These are phyloP conservation scores for Drosophila longiperda DNA, from an alignment of 2,888 invertebrate species.

Conservation along the genomic window DNA sequence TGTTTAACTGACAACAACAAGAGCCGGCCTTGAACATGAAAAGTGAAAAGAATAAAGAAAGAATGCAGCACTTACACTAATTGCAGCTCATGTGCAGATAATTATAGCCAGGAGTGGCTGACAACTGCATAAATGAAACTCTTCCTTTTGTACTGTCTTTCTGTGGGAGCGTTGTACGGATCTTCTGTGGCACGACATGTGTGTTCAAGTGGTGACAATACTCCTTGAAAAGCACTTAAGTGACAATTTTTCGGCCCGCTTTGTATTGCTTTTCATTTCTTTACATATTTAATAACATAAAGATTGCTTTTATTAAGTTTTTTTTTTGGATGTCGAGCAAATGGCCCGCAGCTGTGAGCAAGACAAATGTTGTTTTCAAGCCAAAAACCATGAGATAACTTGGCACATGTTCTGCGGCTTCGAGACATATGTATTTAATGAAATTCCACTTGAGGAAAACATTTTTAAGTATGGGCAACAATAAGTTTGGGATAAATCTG, in stretches of 20 bases:
- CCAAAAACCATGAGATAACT: not conserved
- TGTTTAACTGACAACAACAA: conserved; percentile 30
- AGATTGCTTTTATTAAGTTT: conserved; percentile 11
- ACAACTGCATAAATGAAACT: conserved; percentile 26
- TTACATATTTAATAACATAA: not conserved
- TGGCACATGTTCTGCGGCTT: not conserved
- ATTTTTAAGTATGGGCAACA: not conserved
- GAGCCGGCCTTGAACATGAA: conserved; percentile 73
- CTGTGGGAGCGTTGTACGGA: not conserved
- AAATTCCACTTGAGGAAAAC: not conserved
- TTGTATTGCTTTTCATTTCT: not conserved
- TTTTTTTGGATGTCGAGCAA: not conserved
- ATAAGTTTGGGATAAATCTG: no score
- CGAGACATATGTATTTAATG: conserved; percentile 1
- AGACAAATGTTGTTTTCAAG: conserved; percentile 12
- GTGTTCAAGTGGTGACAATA: conserved; percentile 16
- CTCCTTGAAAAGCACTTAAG: conserved; percentile 4
- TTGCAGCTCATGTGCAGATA: conserved; percentile 66
- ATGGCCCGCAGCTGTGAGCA: conserved; percentile 4
- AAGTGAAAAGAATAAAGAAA: conserved; percentile 63
- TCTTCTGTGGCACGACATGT: not conserved
- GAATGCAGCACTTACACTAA: conserved; percentile 78
- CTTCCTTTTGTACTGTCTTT: conserved; percentile 11
- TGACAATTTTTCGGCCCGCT: not conserved
- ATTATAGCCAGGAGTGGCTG: conserved; percentile 39